Conservation (phyloP, 1,140 invertebrate genomes). For the Eufriesea mexicana region DNA sequence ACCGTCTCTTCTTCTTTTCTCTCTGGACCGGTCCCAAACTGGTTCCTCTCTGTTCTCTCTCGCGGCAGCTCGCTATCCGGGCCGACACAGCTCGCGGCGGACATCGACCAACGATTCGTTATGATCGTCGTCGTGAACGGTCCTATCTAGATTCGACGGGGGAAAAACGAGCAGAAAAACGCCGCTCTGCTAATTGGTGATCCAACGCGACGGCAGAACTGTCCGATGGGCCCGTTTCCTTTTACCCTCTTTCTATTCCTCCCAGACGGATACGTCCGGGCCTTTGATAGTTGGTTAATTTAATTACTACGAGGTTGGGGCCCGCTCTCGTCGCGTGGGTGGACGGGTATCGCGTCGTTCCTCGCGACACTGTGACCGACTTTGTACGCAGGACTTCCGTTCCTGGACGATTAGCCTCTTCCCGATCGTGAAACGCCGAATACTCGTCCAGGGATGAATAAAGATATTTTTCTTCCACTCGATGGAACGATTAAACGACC, state of each 20-base stretch:
- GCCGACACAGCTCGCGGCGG: slow-evolving; percentile 50
- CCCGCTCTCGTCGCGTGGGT: background rate
- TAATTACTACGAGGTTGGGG: slow-evolving; percentile 45
- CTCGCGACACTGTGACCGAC: background rate
- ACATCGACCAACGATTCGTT: slow-evolving; percentile 67
- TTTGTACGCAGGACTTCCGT: background rate
- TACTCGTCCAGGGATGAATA: too few species aligned
- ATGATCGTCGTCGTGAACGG: slow-evolving; percentile 55
- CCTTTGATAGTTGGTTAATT: slow-evolving; percentile 42
- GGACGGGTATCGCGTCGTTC: background rate
- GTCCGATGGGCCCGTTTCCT: slow-evolving; percentile 29
- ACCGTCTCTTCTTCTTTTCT: background rate
- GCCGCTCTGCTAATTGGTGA: slow-evolving; percentile 62
- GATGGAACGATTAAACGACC: background rate
- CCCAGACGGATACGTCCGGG: background rate
- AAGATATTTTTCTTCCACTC: background rate
- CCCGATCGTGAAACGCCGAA: too few species aligned
- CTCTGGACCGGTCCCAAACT: slow-evolving; percentile 61
- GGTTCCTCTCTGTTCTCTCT: slow-evolving; percentile 49
- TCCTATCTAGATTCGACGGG: slow-evolving; percentile 62
- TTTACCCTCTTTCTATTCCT: slow-evolving; percentile 41
- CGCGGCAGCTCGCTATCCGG: background rate
- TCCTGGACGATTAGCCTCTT: background rate
- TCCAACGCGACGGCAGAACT: slow-evolving; percentile 51
- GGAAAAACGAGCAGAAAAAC: slow-evolving; percentile 49